Evolutionary conservation across 2,888 invertebrate species (phyloP).

Genomic region (Rhamnusium bicolor): DNA sequence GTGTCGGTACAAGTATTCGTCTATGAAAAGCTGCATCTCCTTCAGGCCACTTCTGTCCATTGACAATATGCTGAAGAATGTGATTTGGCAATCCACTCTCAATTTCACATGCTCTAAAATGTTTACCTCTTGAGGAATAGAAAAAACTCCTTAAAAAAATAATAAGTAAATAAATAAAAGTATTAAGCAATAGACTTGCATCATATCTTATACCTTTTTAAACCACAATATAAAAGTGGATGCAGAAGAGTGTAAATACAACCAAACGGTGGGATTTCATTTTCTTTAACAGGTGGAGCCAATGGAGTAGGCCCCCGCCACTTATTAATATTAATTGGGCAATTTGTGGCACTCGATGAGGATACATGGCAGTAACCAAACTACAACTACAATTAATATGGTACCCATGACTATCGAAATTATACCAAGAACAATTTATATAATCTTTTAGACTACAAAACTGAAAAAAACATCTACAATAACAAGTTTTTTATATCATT

Average conservation of each 20-base stretch:
- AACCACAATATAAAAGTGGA: slow-evolving; percentile 76
- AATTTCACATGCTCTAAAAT: slow-evolving; percentile 72
- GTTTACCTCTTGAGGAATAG: slow-evolving; percentile 74
- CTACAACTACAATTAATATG: slow-evolving; percentile 77
- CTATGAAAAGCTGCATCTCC: slow-evolving; percentile 80
- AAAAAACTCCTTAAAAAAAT: slow-evolving; percentile 71
- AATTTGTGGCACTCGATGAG: slow-evolving; percentile 74
- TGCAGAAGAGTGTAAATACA: slow-evolving; percentile 73
- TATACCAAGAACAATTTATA: no score
- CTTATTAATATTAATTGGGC: slow-evolving; percentile 78
- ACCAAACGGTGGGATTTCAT: slow-evolving; percentile 71
- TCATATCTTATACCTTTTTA: slow-evolving; percentile 69
- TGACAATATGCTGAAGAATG: slow-evolving; percentile 72
- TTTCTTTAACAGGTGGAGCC: slow-evolving; percentile 73
- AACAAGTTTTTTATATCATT: no score
- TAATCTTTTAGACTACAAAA: no score
- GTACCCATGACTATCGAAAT: no score
- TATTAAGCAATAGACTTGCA: no score
- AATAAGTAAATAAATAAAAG: no score
- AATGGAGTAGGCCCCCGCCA: slow-evolving; percentile 81
- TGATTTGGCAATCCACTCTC: slow-evolving; percentile 71
- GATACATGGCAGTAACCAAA: slow-evolving; percentile 76
- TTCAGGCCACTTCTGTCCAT: slow-evolving; percentile 80
- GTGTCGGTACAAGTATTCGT: slow-evolving; percentile 76
- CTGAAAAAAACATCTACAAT: no score